Conservation (phyloP, 2,113 vertebrate genomes). For the Phodopus roborovskii region DNA sequence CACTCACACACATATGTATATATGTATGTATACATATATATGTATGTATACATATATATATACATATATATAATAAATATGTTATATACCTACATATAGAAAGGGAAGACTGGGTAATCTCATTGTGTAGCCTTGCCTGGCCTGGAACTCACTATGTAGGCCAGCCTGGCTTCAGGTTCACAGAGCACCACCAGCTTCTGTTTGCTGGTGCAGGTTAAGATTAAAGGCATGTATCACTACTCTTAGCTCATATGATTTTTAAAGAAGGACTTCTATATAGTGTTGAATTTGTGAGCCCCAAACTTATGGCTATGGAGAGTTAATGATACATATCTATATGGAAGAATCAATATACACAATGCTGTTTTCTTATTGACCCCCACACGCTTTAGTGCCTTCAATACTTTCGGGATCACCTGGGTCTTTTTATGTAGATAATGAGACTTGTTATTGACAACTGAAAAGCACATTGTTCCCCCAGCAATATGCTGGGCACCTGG, state of each 20-base stretch:
- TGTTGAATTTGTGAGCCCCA: neutral
- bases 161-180: neutral
- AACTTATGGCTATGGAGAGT: neutral
- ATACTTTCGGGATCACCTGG: neutral
- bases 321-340: neutral
- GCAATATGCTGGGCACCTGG: neutral
- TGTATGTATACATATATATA: neutral
- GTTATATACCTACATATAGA: neutral
- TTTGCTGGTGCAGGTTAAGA: neutral
- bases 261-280: neutral
- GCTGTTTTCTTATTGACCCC: neutral
- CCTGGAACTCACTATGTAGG: neutral
- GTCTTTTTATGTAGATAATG: neutral
- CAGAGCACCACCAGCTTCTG: neutral
- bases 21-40: too few species aligned
- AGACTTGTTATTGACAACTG: neutral
- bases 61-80: neutral
- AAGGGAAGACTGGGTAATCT: neutral
- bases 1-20: too few species aligned
- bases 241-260: neutral
- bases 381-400: neutral
- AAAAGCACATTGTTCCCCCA: neutral
- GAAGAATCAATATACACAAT: neutral
- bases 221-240: neutral
- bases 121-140: neutral